A percentile compares a stretch with the other conserved stretches of the same genome.
Conservation (phyloP, 2,113 vertebrate species). For the Catagonus wagneri region DNA sequence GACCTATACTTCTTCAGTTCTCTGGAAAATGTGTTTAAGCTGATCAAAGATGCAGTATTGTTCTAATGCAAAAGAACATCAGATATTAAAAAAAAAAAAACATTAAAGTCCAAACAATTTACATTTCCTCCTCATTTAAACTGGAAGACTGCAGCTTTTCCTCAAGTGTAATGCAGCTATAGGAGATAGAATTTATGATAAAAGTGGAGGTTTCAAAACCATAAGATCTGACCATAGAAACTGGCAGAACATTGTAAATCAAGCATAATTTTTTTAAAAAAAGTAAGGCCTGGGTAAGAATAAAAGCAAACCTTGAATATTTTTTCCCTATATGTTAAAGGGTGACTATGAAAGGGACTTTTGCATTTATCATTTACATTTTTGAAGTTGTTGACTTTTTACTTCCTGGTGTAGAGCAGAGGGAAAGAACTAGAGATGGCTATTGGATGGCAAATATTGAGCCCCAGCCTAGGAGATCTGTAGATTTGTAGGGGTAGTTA, state of each 20-base stretch:
- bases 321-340: not conserved
- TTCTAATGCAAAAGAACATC: not conserved
- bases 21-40: not conserved
- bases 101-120: not conserved
- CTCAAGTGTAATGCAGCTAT: not conserved
- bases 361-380: not conserved
- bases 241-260: too few species aligned
- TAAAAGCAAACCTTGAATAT: not conserved
- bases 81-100: not conserved
- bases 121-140: not conserved
- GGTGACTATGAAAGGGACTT: not conserved
- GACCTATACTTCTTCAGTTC: not conserved
- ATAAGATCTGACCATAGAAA: not conserved
- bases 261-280: too few species aligned
- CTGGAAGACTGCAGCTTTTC: not conserved
- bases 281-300: not conserved
- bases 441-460: not conserved
- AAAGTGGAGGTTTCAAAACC: not conserved
- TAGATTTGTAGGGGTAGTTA: not conserved
- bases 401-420: not conserved
- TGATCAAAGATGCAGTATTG: not conserved
- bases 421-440: not conserved
- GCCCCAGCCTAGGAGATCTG: not conserved
- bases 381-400: not conserved
- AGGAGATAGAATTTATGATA: constrained; percentile 4